Evolutionary conservation across 2,888 invertebrate genomes (phyloP).

Genomic region (Spialia ferax): DNA sequence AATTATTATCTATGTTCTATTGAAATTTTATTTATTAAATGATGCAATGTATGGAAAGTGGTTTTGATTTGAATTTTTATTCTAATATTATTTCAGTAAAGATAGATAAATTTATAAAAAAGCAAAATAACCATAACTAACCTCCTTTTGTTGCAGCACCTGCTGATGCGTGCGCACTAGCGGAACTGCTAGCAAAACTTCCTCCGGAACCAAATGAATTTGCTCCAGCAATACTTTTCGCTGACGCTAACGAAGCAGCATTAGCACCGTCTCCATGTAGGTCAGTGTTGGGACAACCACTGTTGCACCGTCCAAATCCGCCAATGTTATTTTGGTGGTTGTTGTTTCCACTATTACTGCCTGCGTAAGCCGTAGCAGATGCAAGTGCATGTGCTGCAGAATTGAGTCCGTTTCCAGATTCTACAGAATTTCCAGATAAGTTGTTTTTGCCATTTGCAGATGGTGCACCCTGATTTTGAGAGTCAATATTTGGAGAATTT

Average conservation of each 20-base stretch:
- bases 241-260: constrained; percentile 53
- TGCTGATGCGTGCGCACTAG: constrained; percentile 69
- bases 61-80: no score
- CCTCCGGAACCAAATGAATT: constrained; percentile 53
- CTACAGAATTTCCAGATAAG: neutral
- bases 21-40: no score
- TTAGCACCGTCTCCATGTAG: constrained; percentile 43
- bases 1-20: neutral
- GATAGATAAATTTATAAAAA: neutral
- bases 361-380: constrained; percentile 55
- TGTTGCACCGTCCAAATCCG: constrained; percentile 50
- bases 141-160: constrained; percentile 73
- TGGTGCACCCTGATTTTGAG: constrained; percentile 6
- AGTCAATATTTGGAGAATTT: constrained; percentile 9
- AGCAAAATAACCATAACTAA: constrained; percentile 41
- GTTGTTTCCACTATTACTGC: constrained; percentile 49
- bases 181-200: constrained; percentile 70
- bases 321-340: constrained; percentile 45
- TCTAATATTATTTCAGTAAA: no score
- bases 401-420: constrained; percentile 43
- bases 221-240: constrained; percentile 61
- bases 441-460: constrained; percentile 40
- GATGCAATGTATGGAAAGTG: no score
- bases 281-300: constrained; percentile 48
- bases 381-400: constrained; percentile 57